phyloP scores from a whole-genome alignment of 1,140 invertebrate genomes.

The Musca domestica region DNA sequence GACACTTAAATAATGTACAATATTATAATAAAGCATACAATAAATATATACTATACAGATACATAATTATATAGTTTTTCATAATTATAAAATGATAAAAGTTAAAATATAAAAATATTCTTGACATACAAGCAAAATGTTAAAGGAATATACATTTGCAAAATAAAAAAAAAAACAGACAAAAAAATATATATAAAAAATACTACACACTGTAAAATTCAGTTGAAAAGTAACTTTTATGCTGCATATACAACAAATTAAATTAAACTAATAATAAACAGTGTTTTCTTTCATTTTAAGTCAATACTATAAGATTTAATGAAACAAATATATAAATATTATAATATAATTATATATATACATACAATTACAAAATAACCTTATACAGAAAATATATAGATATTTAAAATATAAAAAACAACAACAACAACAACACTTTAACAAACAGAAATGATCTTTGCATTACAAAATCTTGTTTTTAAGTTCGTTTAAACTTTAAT shows the following conservation, averaged over 20 bases:
- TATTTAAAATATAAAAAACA: not conserved
- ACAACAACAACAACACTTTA: not conserved
- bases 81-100: conserved; percentile 8
- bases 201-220: not conserved
- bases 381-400: conserved; percentile 29
- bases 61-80: not conserved
- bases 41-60: not conserved
- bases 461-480: not conserved
- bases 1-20: not conserved
- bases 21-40: not conserved
- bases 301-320: not conserved
- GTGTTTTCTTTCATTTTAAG: conserved; percentile 1
- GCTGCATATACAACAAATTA: not conserved
- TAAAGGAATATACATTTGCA: not conserved
- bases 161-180: not conserved
- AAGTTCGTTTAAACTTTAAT: not conserved
- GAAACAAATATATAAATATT: not conserved
- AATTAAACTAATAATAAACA: not conserved
- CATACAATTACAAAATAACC: conserved; percentile 24
- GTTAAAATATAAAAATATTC: not conserved
- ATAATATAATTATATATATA: not conserved
- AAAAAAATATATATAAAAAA: not conserved
- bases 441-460: not conserved
- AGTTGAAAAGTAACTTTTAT: no score
- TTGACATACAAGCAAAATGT: not conserved